Base-by-base conservation (phyloP, 2,888 invertebrate species). In the Orthosia gothica region DNA sequence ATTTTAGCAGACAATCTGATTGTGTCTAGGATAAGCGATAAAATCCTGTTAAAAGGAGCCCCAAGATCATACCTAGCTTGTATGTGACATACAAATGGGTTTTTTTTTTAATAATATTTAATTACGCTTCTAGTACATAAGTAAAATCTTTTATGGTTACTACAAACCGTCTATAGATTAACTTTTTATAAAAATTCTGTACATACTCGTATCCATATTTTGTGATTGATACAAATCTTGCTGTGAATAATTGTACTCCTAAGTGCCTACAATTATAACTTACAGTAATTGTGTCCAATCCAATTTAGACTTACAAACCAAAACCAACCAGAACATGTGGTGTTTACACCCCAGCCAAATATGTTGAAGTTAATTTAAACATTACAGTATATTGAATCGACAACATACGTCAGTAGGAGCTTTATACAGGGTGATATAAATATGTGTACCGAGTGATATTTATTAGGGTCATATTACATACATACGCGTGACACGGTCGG, bases 401-500 rank as follows among this genome's bases (percentile, higher is more conserved):
- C 86, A 87, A 85, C 84, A 86, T 84, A 86, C 79, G 85, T 83
- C 89, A 89, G 88, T 88, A 81, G 75, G 76, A 82, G 85, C 85
- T 89, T 88, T 89, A 89, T 86, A 88, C 84, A 84, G 83, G 79
- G 79, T 89, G 89, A 91, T 93, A 94, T 91, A 94, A 93, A 93
- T 92, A 92, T 92, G 91, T 91, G 89, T 90, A 90, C 88, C 92
- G 87, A 92, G 92, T 93, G 92, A 94, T 94, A 94, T 94, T 94
- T 94, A 94, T 94, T 94, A 93, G 90, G 93, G 94, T 92, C 92
- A 91, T 93, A 92, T 93, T 93, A 93, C 92, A 91, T 91, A 91
- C 90, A 91, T 90, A 91, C 91, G 89, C 92, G 92, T 89, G 92
- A 90, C 91, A 90, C 87, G 88, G 89, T 84, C 85, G 88, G 87